Percentiles rank a stretch among this genome's conserved stretches.
Conservation (phyloP, 1,140 invertebrate genomes). For the Pseudomyrmex cubaensis region DNA sequence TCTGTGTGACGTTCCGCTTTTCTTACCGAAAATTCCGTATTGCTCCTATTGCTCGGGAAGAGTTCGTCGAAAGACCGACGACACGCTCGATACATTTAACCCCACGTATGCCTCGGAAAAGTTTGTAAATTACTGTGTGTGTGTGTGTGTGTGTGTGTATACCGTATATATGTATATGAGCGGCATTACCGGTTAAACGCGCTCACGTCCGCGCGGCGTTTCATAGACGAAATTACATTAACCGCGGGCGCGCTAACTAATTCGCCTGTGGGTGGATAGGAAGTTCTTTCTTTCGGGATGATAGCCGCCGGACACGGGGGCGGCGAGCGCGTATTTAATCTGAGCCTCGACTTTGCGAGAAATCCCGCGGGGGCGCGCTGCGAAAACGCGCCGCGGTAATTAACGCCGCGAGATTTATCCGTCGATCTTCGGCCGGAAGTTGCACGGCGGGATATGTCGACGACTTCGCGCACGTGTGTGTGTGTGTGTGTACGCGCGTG, state of each 20-base stretch:
- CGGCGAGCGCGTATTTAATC: constrained; percentile 32
- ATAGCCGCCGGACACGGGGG: constrained; percentile 38
- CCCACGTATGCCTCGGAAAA: no score
- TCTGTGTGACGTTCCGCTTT: no score
- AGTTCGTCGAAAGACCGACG: no score
- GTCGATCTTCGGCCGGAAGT: constrained; percentile 45
- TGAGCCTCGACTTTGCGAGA: constrained; percentile 27
- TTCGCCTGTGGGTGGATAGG: constrained; percentile 14
- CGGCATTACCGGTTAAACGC: no score
- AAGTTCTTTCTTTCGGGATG: constrained; percentile 44
- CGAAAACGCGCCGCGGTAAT: constrained; percentile 33
- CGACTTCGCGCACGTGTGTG: no score
- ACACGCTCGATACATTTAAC: no score
- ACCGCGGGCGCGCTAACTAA: constrained; percentile 22
- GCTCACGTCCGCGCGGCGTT: no score
- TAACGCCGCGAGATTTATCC: constrained; percentile 36
- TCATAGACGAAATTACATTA: constrained; percentile 55
- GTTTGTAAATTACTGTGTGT: not conserved
- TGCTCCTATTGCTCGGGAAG: no score
- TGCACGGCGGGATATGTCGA: no score
- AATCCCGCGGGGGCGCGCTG: not conserved
- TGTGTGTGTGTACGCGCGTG: no score
- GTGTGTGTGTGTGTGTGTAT: not conserved
- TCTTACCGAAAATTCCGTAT: no score
- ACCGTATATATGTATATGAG: no score